Evolutionary conservation across 2,888 invertebrate genomes (phyloP).

Genomic region (Thecophora atra): DNA sequence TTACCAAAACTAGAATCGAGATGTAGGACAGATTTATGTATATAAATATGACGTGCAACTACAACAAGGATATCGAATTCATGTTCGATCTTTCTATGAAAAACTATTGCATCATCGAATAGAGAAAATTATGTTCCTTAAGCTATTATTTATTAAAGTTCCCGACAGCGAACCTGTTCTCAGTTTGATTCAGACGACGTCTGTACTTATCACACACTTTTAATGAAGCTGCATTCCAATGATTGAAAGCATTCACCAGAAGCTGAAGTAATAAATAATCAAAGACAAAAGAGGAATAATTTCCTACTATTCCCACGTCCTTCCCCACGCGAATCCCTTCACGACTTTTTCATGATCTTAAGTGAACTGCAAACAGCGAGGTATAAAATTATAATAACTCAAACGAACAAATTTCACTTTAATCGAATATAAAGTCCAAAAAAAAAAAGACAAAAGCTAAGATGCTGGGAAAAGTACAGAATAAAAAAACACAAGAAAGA

Average conservation of each 20-base stretch:
- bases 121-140: too few relatives aligned
- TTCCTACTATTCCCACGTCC: too few relatives aligned
- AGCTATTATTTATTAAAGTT: too few relatives aligned
- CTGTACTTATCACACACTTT: background rate
- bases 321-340: too few relatives aligned
- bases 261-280: background rate
- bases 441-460: background rate
- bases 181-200: too few relatives aligned
- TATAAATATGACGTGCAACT: background rate
- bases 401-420: conserved; percentile 17
- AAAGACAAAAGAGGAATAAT: too few relatives aligned
- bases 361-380: conserved; percentile 22
- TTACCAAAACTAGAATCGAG: too few relatives aligned
- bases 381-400: conserved; percentile 10
- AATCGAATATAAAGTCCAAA: conserved; percentile 4
- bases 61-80: background rate
- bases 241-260: background rate
- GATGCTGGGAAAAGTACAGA: background rate
- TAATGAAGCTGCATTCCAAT: background rate
- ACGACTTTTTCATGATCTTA: conserved; percentile 22
- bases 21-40: background rate
- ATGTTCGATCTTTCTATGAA: too few relatives aligned
- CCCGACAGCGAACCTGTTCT: too few relatives aligned
- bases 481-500: background rate
- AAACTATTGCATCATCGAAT: too few relatives aligned